phyloP scores from a whole-genome alignment of 1,140 invertebrate species.

The Lordiphosa collinella region DNA sequence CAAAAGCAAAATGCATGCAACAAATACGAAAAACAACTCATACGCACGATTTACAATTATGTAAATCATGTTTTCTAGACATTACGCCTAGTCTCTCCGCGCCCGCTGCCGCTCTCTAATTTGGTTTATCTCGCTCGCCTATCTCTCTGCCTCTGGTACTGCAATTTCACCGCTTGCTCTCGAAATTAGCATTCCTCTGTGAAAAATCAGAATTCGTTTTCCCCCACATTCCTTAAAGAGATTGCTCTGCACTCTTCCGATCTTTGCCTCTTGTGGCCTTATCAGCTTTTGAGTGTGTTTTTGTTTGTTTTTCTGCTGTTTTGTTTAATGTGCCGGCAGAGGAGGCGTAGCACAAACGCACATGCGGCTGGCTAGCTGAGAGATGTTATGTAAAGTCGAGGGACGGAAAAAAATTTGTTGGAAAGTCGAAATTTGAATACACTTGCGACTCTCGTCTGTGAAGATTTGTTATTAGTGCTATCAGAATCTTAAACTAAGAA shows the following conservation, averaged over 20 bases:
- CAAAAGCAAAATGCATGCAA: conserved; percentile 40
- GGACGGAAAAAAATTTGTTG: no score
- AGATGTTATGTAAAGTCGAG: not conserved
- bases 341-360: conserved; percentile 1
- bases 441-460: no score
- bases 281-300: conserved; percentile 36
- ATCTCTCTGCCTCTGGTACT: conserved; percentile 14
- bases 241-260: conserved; percentile 10
- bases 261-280: conserved; percentile 27
- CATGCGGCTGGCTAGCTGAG: not conserved
- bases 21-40: conserved; percentile 23
- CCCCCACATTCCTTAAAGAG: conserved; percentile 7
- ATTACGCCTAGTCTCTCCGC: no score
- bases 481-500: no score
- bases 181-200: conserved; percentile 45
- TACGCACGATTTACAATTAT: conserved; percentile 44
- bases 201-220: conserved; percentile 24
- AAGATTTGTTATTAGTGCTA: no score
- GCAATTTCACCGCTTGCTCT: conserved; percentile 33
- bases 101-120: conserved; percentile 6
- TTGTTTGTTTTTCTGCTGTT: conserved; percentile 52
- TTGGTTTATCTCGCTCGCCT: conserved; percentile 27
- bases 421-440: no score
- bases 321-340: conserved; percentile 26
- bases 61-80: conserved; percentile 68